A percentile compares a stretch with the other conserved stretches of the same genome.
Conservation (phyloP, 2,113 vertebrate species). For the Brachypteracias leptosomus region DNA sequence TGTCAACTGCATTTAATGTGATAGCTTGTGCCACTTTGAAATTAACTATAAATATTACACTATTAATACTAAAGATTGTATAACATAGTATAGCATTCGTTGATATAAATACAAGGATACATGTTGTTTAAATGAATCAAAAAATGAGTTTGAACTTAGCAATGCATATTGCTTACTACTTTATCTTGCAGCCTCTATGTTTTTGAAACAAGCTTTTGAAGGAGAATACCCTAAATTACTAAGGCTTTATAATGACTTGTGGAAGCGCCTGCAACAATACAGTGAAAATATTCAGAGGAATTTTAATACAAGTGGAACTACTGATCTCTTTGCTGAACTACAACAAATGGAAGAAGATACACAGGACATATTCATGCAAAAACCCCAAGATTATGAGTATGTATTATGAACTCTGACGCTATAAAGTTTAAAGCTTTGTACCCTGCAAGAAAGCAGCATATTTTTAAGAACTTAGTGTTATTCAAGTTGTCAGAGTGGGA, state of each 20-base stretch:
- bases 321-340: slow-evolving; percentile 79
- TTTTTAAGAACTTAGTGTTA: neutral
- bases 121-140: neutral
- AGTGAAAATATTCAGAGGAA: slow-evolving; percentile 86
- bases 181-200: slow-evolving; percentile 83
- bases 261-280: slow-evolving; percentile 95
- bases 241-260: slow-evolving; percentile 93
- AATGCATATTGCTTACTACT: neutral
- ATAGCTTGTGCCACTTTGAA: neutral
- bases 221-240: slow-evolving; percentile 95
- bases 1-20: neutral
- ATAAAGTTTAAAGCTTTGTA: neutral
- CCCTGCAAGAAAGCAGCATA: neutral
- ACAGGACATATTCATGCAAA: slow-evolving; percentile 85
- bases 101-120: neutral
- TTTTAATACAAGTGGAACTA: slow-evolving; percentile 66
- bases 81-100: neutral
- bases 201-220: slow-evolving; percentile 96
- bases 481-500: neutral
- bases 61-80: neutral
- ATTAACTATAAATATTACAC: neutral
- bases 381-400: slow-evolving; percentile 88
- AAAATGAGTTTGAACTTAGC: neutral
- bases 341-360: slow-evolving; percentile 78
- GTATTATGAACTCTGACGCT: slow-evolving; percentile 41